These are phyloP conservation scores for Melozone crissalis DNA, from an alignment of 2,113 vertebrate species.

Conservation along the genomic window DNA sequence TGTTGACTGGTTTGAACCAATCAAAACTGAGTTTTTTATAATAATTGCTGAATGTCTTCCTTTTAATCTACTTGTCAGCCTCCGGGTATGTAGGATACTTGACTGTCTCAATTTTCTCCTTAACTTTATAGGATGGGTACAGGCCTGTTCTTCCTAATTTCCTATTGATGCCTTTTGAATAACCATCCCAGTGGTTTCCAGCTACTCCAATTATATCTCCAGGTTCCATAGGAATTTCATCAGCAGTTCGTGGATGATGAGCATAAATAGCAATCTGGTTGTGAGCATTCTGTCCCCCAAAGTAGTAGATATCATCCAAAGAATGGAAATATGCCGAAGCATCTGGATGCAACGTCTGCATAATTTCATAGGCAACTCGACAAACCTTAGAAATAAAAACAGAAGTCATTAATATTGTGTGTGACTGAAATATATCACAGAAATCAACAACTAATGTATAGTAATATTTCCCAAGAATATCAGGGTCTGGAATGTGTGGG, in stretches of 20 bases:
- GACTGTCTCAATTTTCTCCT: conserved; percentile 96
- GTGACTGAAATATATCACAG: not conserved
- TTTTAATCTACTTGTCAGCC: conserved; percentile 85
- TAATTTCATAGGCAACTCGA: conserved; percentile 97
- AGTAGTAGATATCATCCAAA: conserved; percentile 98
- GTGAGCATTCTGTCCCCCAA: conserved; percentile 97
- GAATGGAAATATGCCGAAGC: conserved; percentile 95
- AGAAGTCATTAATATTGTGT: not conserved
- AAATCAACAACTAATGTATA: not conserved
- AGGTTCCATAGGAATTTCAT: conserved; percentile 95
- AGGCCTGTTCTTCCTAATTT: conserved; percentile 95
- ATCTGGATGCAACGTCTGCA: conserved; percentile 97
- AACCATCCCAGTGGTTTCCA: conserved; percentile 98
- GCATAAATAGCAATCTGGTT: conserved; percentile 95
- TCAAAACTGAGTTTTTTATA: conserved; percentile 7
- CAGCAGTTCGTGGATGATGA: conserved; percentile 88
- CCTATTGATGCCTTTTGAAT: conserved; percentile 97
- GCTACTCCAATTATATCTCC: conserved; percentile 96
- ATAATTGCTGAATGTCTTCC: conserved; percentile 14
- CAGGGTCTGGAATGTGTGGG: not conserved
- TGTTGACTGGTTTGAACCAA: conserved; percentile 53
- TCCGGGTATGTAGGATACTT: conserved; percentile 96
- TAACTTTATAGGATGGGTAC: conserved; percentile 98
- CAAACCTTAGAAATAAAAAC: conserved; percentile 83
- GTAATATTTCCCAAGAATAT: not conserved